These are phyloP conservation scores for Eupithecia abbreviata DNA, from an alignment of 2,888 invertebrate genomes.

Conservation along the genomic window DNA sequence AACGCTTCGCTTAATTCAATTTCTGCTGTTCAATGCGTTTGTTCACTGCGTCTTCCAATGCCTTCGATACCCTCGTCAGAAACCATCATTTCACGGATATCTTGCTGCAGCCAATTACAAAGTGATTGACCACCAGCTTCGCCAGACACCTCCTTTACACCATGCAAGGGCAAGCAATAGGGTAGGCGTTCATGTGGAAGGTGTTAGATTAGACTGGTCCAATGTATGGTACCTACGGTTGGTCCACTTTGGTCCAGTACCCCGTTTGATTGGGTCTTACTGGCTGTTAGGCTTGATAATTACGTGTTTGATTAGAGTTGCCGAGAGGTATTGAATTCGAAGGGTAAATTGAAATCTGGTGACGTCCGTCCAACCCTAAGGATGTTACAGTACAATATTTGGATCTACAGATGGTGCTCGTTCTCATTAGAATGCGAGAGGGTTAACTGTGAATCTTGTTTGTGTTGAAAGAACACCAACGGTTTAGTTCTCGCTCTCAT, in stretches of 20 bases:
- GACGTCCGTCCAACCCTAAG: background rate
- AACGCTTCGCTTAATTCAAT: background rate
- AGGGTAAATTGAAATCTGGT: background rate
- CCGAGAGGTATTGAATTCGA: conserved; percentile 15
- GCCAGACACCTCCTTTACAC: conserved; percentile 44
- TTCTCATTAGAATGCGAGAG: background rate
- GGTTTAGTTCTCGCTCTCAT: background rate
- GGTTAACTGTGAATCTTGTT: background rate
- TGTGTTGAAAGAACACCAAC: background rate
- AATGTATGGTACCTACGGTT: conserved; percentile 50
- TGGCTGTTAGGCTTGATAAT: conserved; percentile 67
- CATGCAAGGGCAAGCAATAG: conserved; percentile 22
- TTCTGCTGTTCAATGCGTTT: background rate
- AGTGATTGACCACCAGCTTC: conserved; percentile 71
- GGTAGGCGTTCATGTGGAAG: conserved; percentile 41
- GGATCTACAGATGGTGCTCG: background rate
- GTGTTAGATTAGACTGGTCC: conserved; percentile 55
- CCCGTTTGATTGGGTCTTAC: conserved; percentile 72
- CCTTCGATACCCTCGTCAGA: conserved; percentile 73
- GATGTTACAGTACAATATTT: background rate
- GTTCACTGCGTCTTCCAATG: conserved; percentile 45
- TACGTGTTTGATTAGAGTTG: conserved; percentile 60
- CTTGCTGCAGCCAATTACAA: conserved; percentile 79
- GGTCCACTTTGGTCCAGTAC: conserved; percentile 71
- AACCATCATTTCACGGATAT: conserved; percentile 81